Conservation (phyloP, 2,113 vertebrate species). For the Muntiacus muntjak region DNA sequence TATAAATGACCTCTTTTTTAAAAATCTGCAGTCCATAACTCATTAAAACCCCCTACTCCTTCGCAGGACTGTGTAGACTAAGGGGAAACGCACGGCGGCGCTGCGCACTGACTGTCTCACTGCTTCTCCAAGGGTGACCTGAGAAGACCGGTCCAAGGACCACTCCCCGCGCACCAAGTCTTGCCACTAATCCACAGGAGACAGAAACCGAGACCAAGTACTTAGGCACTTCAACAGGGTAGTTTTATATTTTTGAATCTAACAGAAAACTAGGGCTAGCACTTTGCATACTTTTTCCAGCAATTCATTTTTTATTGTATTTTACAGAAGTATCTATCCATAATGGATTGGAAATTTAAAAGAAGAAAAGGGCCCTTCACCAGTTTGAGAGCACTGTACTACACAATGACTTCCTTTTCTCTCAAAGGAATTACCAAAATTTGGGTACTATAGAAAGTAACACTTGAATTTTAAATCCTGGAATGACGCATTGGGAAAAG, state of each 20-base stretch:
- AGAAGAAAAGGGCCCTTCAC: not conserved
- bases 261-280: not conserved
- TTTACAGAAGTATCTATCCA: not conserved
- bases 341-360: not conserved
- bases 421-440: not conserved
- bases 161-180: not conserved
- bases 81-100: not conserved
- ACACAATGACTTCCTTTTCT: not conserved
- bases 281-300: constrained; percentile 8
- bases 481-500: not conserved
- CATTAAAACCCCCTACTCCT: not conserved
- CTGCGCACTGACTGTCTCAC: fast-evolving
- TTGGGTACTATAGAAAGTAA: not conserved
- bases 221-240: not conserved
- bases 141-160: not conserved
- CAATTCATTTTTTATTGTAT: not conserved
- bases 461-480: not conserved
- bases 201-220: not conserved
- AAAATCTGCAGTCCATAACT: not conserved
- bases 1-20: not conserved
- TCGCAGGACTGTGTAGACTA: not conserved
- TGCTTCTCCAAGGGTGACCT: not conserved
- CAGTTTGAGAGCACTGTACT: not conserved
- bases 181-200: not conserved
- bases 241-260: not conserved